Percentiles rank a stretch among this genome's conserved stretches.
Conservation (phyloP, 2,113 vertebrate species). For the Protobothrops mucrosquamatus region DNA sequence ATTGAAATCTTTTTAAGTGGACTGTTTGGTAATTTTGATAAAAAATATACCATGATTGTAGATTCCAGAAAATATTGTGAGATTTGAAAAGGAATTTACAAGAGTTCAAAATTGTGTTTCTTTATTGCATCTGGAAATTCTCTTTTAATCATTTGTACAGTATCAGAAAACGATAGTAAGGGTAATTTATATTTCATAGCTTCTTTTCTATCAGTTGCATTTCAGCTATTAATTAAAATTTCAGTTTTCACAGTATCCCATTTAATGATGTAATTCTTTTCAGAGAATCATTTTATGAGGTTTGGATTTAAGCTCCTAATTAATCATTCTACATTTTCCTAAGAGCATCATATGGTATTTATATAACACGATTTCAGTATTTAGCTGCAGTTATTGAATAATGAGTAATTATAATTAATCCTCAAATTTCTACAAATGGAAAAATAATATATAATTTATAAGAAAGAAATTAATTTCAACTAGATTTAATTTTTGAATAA, state of each 20-base stretch:
- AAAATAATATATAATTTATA: constrained; percentile 70
- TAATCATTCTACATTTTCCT: constrained; percentile 68
- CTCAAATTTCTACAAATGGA: constrained; percentile 67
- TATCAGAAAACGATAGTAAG: constrained; percentile 12
- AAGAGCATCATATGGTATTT: constrained; percentile 73
- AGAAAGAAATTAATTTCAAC: constrained; percentile 56
- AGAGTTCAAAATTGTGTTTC: neutral
- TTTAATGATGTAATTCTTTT: constrained; percentile 64
- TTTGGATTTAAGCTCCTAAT: constrained; percentile 69
- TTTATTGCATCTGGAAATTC: neutral
- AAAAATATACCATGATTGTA: neutral
- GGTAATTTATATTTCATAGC: constrained; percentile 49
- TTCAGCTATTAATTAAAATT: constrained; percentile 67
- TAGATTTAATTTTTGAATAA: constrained; percentile 46
- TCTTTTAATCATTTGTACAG: constrained; percentile 16
- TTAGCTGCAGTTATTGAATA: constrained; percentile 70
- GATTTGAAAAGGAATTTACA: neutral
- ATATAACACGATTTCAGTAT: constrained; percentile 61
- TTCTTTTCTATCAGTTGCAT: constrained; percentile 38
- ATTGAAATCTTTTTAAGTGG: neutral
- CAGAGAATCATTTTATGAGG: constrained; percentile 56
- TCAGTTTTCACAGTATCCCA: constrained; percentile 51
- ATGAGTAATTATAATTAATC: constrained; percentile 70
- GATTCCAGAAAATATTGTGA: neutral
- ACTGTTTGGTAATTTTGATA: constrained; percentile 6